Percentiles rank a stretch among this genome's conserved stretches.
Evolutionary conservation across 2,888 invertebrate genomes (phyloP).

Genomic region (Archaeoteleia sp.): DNA sequence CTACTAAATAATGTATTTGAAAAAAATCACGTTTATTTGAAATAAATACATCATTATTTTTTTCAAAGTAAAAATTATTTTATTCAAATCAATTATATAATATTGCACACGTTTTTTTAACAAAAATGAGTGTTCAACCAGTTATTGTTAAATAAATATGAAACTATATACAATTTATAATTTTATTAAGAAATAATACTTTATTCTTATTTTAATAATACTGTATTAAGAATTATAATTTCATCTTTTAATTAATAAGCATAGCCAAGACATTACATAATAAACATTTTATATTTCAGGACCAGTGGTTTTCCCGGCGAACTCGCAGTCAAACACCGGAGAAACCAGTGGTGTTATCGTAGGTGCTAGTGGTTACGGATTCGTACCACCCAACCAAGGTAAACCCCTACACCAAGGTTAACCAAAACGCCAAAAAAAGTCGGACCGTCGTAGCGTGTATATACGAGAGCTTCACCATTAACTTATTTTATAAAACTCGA

Average conservation of each 20-base stretch:
- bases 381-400: constrained; percentile 87
- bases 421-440: constrained; percentile 7
- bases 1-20: too few species aligned
- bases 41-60: too few species aligned
- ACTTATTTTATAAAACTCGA: constrained; percentile 38
- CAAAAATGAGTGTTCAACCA: too few species aligned
- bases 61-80: too few species aligned
- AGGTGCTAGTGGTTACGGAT: constrained; percentile 90
- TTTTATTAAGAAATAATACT: too few species aligned
- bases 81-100: too few species aligned
- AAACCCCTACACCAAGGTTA: constrained; percentile 66
- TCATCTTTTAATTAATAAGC: not conserved
- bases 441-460: constrained; percentile 28
- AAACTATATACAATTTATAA: too few species aligned
- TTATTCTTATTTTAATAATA: too few species aligned
- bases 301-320: constrained; percentile 86
- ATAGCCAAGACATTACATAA: not conserved
- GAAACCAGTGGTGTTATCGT: constrained; percentile 87
- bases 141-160: too few species aligned
- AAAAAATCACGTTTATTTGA: too few species aligned
- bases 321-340: constrained; percentile 80
- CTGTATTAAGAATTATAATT: constrained; percentile 2
- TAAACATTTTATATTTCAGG: constrained; percentile 76
- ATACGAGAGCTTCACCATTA: constrained; percentile 36
- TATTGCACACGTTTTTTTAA: too few species aligned